phyloP scores from a whole-genome alignment of 92 coral and sea anemone genomes.

The Porites lobata region DNA sequence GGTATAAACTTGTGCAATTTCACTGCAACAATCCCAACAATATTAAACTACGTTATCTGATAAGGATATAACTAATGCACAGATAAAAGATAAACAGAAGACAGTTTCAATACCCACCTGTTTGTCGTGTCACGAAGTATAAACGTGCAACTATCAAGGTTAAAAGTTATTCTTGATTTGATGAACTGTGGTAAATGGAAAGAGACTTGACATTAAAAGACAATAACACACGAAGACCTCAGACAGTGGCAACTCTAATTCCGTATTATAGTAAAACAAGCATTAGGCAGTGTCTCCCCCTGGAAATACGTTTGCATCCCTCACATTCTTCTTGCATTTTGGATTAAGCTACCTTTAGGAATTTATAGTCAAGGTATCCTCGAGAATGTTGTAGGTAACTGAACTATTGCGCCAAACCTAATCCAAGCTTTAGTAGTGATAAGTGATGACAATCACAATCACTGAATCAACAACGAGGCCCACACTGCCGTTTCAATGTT shows the following conservation, averaged over 20 bases:
- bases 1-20: conserved; percentile 71
- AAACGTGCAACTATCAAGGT: conserved; percentile 67
- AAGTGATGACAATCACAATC: too few relatives aligned
- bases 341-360: too few relatives aligned
- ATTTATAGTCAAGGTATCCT: too few relatives aligned
- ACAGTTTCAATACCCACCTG: conserved; percentile 17
- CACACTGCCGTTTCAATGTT: too few relatives aligned
- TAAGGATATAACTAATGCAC: not conserved
- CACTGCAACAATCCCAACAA: conserved; percentile 21
- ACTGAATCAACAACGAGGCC: too few relatives aligned
- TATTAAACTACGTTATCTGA: not conserved
- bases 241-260: too few relatives aligned
- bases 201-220: not conserved
- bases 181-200: conserved; percentile 37
- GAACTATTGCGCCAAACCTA: not conserved
- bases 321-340: too few relatives aligned
- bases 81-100: not conserved
- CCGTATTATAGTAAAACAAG: too few relatives aligned
- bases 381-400: too few relatives aligned
- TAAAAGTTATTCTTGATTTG: conserved; percentile 68
- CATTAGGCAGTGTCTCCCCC: too few relatives aligned
- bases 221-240: too few relatives aligned
- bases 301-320: too few relatives aligned
- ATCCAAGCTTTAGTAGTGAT: not conserved
- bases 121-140: conserved; percentile 60